Evolutionary conservation across 2,888 invertebrate genomes (phyloP).

Genomic region (Andrena trimmerana): DNA sequence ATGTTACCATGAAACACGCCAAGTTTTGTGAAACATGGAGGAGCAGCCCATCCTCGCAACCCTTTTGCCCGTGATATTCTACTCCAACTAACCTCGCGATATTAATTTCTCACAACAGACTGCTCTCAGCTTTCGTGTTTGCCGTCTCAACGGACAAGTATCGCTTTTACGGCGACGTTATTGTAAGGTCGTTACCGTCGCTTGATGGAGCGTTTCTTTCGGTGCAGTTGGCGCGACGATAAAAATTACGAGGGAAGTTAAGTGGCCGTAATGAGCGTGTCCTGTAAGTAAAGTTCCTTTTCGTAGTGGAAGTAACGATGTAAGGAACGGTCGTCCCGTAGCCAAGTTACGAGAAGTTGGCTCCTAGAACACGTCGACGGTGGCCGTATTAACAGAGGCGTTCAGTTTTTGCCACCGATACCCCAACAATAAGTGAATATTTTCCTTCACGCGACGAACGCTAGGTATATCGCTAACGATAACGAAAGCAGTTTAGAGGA

Average conservation of each 20-base stretch:
- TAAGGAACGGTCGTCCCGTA: constrained; percentile 19
- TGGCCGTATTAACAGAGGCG: constrained; percentile 43
- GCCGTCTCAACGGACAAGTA: constrained; percentile 8
- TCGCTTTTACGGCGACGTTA: constrained; percentile 8
- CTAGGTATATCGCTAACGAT: constrained; percentile 19
- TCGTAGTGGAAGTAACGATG: background rate
- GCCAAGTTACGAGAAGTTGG: constrained; percentile 39
- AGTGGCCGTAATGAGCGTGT: constrained; percentile 38
- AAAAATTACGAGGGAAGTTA: constrained; percentile 58
- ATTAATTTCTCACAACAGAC: background rate
- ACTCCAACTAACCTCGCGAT: background rate
- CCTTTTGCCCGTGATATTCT: background rate
- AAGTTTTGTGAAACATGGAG: background rate
- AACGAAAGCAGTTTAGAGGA: constrained; percentile 25
- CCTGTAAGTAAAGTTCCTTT: constrained; percentile 3
- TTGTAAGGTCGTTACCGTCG: constrained; percentile 11
- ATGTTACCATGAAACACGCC: background rate
- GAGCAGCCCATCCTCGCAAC: background rate
- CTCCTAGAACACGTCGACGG: constrained; percentile 28
- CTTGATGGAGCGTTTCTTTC: constrained; percentile 29
- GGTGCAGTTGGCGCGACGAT: constrained; percentile 25
- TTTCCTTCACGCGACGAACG: constrained; percentile 29
- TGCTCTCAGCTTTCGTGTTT: background rate
- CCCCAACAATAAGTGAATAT: constrained; percentile 36
- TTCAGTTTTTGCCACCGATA: constrained; percentile 28